Evolutionary conservation across 2,113 vertebrate species (phyloP), one percentile per base, ranked within the genome.

Genomic region (Lepus americanus): DNA sequence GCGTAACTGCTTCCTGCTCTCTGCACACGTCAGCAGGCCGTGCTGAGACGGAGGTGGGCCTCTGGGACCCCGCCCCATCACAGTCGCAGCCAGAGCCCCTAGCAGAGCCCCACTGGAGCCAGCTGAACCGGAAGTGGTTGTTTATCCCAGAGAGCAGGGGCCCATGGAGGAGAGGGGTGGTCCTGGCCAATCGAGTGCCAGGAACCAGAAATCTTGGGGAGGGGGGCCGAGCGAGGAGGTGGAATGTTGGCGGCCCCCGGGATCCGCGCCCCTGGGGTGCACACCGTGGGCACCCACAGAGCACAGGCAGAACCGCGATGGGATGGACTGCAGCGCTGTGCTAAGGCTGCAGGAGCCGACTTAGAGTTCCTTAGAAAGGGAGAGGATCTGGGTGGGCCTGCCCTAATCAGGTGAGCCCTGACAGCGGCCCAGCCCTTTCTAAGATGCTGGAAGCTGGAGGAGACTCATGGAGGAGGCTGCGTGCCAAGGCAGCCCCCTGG

Each of bases 61-160:
- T 19, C 10, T 10, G 51, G 87, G 59, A 74, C 0, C 27, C 51
- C 12, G 8, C 8, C 19, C 25, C 61, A 25, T 12, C 27, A 16
- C 7, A 2, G 6, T n/a, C 83, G 66, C 23, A 16, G 49, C 31
- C 13, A 31, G 55, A 20, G 9, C 23, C 59, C 51, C 53, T 51
- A 29, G 9, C 33, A 3, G 66, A 77, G 31, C n/a, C 3, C 61
- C 25, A 1, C 33, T 0, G 53, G 76, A 70, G 22, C 82, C 39
- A 25, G 44, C 27, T 11, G 4, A 70, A 64, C 17, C 0, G 0
- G 44, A 22, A 82, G 33, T 0, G 0, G 7, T 29, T 69, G 3
- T 77, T 76, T 23, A 39, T n/a, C 19, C 49, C 10, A 1, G 0
- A 0, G 59, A 63, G n/a, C 23, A 27, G 74, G 16, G 29, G 1